phyloP scores from a whole-genome alignment of 2,113 vertebrate genomes.

The Origma solitaria region DNA sequence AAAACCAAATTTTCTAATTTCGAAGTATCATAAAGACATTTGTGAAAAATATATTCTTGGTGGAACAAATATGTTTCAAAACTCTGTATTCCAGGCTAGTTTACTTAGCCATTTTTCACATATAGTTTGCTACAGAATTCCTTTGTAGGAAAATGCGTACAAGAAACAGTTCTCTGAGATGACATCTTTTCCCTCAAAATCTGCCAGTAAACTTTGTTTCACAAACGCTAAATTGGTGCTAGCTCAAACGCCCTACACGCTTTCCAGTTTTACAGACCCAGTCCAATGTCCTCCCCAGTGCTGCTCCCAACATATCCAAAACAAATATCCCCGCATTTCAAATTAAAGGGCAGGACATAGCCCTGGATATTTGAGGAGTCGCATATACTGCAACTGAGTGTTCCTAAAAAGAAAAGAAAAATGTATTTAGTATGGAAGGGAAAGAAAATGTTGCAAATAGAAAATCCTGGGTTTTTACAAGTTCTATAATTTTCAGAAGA shows the following conservation, averaged over 20 bases:
- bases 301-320: background rate
- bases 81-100: background rate
- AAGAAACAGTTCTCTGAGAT: background rate
- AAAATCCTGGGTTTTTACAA: rapidly evolving
- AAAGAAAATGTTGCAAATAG: background rate
- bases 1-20: background rate
- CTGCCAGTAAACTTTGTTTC: background rate
- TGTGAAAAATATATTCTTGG: background rate
- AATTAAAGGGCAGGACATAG: background rate
- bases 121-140: background rate
- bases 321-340: background rate
- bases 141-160: background rate
- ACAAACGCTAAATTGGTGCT: background rate
- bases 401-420: background rate
- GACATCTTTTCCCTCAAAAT: background rate
- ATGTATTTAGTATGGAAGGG: background rate
- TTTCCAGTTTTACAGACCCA: background rate
- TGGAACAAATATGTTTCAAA: background rate
- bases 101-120: background rate
- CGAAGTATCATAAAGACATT: background rate
- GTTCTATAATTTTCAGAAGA: background rate
- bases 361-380: background rate
- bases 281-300: background rate
- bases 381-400: background rate
- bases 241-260: background rate